These are phyloP conservation scores for Apotomis turbidana DNA, from an alignment of 2,888 invertebrate genomes.

Conservation along the genomic window DNA sequence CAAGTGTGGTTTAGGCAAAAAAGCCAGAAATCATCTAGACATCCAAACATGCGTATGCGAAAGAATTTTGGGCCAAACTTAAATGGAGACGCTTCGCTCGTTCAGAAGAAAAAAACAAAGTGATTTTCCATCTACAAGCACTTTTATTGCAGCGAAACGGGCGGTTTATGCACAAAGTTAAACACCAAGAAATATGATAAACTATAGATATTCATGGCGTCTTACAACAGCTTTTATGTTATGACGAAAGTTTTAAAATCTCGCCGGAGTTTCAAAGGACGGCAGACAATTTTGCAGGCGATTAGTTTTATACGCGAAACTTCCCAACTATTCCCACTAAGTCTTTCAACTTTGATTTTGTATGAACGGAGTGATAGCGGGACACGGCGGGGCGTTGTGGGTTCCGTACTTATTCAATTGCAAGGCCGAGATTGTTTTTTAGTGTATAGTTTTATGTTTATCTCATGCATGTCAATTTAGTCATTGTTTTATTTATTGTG, in stretches of 20 bases:
- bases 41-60: no score
- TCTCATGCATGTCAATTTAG: no score
- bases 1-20: no score
- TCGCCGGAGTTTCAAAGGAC: conserved; percentile 59
- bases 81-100: no score
- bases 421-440: neutral
- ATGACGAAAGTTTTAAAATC: conserved; percentile 77
- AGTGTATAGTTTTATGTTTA: no score
- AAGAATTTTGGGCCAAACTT: no score
- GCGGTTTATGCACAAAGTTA: conserved; percentile 22
- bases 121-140: neutral
- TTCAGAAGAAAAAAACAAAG: conserved; percentile 39
- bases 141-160: conserved; percentile 15
- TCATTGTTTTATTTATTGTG: no score
- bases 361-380: conserved; percentile 13
- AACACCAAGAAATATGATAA: conserved; percentile 47
- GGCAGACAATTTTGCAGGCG: conserved; percentile 60
- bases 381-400: conserved; percentile 1
- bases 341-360: conserved; percentile 41
- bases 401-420: neutral
- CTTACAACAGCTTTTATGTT: conserved; percentile 74
- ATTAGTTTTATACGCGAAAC: conserved; percentile 61
- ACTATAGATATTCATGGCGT: conserved; percentile 71
- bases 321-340: conserved; percentile 38
- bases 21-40: no score